Percentiles rank a stretch among this genome's conserved stretches.
phyloP scores from a whole-genome alignment of 2,797 vertebrate species.

The Cygnus olor region DNA sequence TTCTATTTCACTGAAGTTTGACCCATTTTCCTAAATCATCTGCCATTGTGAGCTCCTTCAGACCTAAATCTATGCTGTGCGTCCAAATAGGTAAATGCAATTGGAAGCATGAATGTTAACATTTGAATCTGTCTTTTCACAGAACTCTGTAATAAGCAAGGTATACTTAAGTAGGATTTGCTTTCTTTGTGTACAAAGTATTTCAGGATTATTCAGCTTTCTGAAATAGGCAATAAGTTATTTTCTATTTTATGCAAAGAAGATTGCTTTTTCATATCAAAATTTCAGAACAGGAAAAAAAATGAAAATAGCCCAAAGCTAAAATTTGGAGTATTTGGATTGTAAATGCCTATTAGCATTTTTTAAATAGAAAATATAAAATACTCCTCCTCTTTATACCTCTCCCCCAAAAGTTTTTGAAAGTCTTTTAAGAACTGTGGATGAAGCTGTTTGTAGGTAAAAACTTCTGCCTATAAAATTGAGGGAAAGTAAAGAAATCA shows the following conservation, averaged over 20 bases:
- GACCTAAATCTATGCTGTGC: neutral
- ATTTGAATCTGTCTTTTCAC: neutral
- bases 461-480: neutral
- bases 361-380: neutral
- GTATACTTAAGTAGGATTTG: neutral
- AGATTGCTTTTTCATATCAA: neutral
- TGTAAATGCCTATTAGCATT: neutral
- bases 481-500: neutral
- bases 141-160: neutral
- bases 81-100: neutral
- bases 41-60: neutral
- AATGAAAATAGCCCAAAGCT: neutral
- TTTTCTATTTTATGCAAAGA: neutral
- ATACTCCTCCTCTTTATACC: neutral
- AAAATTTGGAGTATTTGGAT: neutral
- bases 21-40: neutral
- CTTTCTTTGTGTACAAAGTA: neutral
- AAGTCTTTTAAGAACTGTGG: neutral
- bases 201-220: neutral
- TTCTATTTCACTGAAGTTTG: neutral
- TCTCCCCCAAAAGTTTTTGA: neutral
- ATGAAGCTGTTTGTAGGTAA: neutral
- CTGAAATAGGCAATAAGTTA: neutral
- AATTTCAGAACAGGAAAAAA: neutral
- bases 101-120: neutral